These are phyloP conservation scores for Andricus curvator DNA, from an alignment of 2,888 invertebrate genomes.

Conservation along the genomic window DNA sequence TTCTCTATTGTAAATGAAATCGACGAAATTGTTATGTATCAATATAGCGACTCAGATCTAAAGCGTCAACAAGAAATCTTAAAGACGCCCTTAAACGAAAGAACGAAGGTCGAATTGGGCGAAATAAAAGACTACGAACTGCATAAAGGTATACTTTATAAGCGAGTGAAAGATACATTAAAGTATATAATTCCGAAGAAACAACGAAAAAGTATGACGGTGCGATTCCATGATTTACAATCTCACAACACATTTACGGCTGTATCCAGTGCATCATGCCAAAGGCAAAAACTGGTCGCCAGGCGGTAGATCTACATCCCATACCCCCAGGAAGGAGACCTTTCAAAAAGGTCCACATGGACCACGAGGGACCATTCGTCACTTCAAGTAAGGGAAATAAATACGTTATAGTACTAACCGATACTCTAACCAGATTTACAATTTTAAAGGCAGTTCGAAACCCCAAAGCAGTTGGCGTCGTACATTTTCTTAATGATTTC, in stretches of 20 bases:
- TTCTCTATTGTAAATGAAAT: too few relatives aligned
- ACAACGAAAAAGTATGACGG: neutral
- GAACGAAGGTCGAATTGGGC: too few relatives aligned
- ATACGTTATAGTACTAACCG: too few relatives aligned
- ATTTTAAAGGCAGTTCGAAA: too few relatives aligned
- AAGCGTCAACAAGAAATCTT: too few relatives aligned
- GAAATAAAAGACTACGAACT: conserved; percentile 6
- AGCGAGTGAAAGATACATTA: neutral
- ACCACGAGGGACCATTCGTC: neutral
- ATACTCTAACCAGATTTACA: too few relatives aligned
- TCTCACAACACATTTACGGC: conserved; percentile 45
- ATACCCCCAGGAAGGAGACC: neutral
- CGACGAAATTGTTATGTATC: too few relatives aligned
- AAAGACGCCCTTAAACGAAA: too few relatives aligned
- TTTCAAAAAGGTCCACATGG: neutral
- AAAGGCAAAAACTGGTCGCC: conserved; percentile 38
- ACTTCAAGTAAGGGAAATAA: neutral
- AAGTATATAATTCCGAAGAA: neutral
- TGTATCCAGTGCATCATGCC: conserved; percentile 45
- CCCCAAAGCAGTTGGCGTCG: too few relatives aligned
- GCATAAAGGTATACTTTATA: neutral
- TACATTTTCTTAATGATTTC: too few relatives aligned
- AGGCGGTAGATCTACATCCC: conserved; percentile 37
- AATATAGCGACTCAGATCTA: too few relatives aligned
- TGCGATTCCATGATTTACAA: conserved; percentile 42